A percentile compares a stretch with the other conserved stretches of the same genome.
phyloP scores from a whole-genome alignment of 2,113 vertebrate species.

The Oreochromis tanganicae region DNA sequence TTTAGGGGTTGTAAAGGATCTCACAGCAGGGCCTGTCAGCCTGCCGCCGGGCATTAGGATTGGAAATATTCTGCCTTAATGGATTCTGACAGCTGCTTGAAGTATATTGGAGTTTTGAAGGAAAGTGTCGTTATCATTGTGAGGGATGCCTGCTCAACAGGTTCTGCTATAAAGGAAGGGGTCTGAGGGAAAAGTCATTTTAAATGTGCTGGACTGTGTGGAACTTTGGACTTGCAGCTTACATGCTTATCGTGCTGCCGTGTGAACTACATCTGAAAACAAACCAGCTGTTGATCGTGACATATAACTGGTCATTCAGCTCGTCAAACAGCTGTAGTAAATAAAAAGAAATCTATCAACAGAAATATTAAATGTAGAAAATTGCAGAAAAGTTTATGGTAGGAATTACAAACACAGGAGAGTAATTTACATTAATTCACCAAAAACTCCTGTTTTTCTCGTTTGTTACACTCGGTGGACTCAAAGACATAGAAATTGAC shows the following conservation, averaged over 20 bases:
- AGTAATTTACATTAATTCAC: not conserved
- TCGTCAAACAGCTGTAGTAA: not conserved
- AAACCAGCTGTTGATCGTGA: not conserved
- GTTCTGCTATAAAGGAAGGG: not conserved
- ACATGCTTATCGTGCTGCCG: not conserved
- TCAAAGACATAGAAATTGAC: not conserved
- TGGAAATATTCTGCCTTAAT: conserved; percentile 7
- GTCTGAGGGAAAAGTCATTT: not conserved
- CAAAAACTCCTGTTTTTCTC: not conserved
- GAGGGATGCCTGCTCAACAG: not conserved
- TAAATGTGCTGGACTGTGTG: not conserved
- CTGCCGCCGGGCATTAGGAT: not conserved
- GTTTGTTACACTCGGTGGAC: no score
- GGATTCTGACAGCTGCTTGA: conserved; percentile 26
- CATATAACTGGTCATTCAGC: not conserved
- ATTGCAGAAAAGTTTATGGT: not conserved
- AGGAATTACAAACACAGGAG: not conserved
- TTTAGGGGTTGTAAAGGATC: conserved; percentile 4
- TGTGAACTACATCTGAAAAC: not conserved
- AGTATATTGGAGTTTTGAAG: not conserved
- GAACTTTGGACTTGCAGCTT: not conserved
- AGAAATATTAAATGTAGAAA: not conserved
- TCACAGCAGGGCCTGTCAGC: conserved; percentile 9
- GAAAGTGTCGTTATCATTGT: not conserved
- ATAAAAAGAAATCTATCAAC: not conserved